A percentile compares a stretch with the other conserved stretches of the same genome.
Evolutionary conservation across 2,797 vertebrate species (phyloP).

Genomic region (Sebastes steindachneri): DNA sequence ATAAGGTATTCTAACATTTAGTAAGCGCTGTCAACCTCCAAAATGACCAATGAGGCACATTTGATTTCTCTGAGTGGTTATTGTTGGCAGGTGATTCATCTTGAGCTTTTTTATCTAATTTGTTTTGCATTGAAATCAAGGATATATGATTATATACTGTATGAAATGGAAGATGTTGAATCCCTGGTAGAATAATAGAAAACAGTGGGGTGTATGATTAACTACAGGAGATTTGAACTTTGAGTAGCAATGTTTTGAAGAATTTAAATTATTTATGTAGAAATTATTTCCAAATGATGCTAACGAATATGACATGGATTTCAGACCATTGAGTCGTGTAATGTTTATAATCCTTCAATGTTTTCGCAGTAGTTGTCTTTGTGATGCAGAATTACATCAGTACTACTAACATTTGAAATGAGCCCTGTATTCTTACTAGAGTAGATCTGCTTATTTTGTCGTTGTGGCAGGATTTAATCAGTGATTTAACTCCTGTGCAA

Average conservation of each 20-base stretch:
- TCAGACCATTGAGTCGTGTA: neutral
- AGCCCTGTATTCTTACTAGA: neutral
- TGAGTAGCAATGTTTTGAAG: neutral
- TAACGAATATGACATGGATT: neutral
- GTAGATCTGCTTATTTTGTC: neutral
- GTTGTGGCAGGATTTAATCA: neutral
- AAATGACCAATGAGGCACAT: constrained; percentile 8
- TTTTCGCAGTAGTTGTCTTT: neutral
- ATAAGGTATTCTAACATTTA: neutral
- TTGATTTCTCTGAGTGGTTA: neutral
- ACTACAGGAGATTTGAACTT: neutral
- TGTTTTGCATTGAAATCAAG: neutral
- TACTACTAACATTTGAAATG: neutral
- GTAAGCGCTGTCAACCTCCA: constrained; percentile 19
- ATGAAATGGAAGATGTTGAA: constrained; percentile 6
- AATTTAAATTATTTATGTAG: neutral
- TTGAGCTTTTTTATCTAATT: neutral
- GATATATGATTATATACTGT: neutral
- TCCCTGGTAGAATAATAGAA: neutral
- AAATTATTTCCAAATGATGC: neutral
- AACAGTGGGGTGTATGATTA: neutral
- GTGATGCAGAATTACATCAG: neutral
- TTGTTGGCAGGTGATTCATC: neutral
- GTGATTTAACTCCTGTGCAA: neutral
- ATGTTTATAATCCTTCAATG: neutral